Evolutionary conservation across 2,888 invertebrate genomes (phyloP), one percentile per base, ranked within the genome.

Genomic region (Callinectes sapidus): DNA sequence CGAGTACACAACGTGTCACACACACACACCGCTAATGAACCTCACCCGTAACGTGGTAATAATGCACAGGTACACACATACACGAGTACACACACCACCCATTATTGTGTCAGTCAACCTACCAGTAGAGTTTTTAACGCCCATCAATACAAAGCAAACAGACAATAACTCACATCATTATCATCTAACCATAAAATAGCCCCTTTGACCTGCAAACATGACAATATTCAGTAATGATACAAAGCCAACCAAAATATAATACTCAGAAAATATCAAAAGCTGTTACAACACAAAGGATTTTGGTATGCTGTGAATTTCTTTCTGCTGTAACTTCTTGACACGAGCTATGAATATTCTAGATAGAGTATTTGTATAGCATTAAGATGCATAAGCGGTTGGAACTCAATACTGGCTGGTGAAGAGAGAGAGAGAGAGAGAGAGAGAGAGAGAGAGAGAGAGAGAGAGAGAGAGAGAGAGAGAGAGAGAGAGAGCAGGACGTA

Each of bases 321-420:
- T 39, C 35, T 16, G 28, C 16, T 39, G 6, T 14, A 86, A 35
- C 10, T 23, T 42, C 8, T 42, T 42, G 42, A 35, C 39, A 71
- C 71, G 16, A 18, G 2, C 18, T 86, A 86, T 86, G 42, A 35
- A 86, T 23, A 86, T 42, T 42, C 23, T 42, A 16, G 42, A 2
- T 13, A 35, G 28, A 14, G 42, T 42, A 86, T 42, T 42, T 42
- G 86, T n/a, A 16, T 39, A 39, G 13, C 16, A 86, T n/a, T 35
- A 48, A 86, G 39, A 86, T 86, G 39, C 86, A 71, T 71, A 71
- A 71, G 71, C 71, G 23, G 28, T 71, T 28, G 10, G n/a, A 71
- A 71, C 71, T 23, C 71, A 71, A 71, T 71, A 71, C n/a, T 23
- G n/a, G 71, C 1, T 10, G n/a, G 71, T 71, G 71, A 71, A 28